phyloP scores from a whole-genome alignment of 2,888 invertebrate species.

The Branchellion lobata region DNA sequence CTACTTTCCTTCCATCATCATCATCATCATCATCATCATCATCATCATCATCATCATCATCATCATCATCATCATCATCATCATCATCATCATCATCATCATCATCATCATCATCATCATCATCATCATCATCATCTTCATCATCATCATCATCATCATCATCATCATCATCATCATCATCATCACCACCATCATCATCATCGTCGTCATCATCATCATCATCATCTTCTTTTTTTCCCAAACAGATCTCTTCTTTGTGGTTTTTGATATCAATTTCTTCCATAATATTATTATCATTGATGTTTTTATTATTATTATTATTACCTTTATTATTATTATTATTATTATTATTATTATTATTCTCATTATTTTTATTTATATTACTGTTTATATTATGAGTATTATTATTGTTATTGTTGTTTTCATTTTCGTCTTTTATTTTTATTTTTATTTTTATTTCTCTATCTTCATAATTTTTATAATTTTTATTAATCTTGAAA shows the following conservation, averaged over 20 bases:
- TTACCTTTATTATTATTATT: neutral
- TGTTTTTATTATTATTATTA: neutral
- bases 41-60: slow-evolving; percentile 20
- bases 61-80: slow-evolving; percentile 2
- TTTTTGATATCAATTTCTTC: too few species aligned
- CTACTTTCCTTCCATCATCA: neutral
- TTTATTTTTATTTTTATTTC: too few species aligned
- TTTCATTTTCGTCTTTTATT: too few species aligned
- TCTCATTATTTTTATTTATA: neutral
- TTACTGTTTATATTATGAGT: neutral
- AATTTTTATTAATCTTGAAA: too few species aligned
- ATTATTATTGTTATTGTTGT: too few species aligned
- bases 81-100: neutral
- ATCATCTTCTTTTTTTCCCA: neutral
- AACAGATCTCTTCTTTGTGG: neutral
- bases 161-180: neutral
- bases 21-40: slow-evolving; percentile 16
- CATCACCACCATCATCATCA: too few species aligned
- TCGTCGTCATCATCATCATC: too few species aligned
- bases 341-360: neutral
- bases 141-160: neutral
- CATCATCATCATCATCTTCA: neutral
- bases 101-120: slow-evolving; percentile 8
- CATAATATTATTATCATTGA: neutral
- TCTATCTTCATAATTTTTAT: too few species aligned